Conservation (phyloP, 2,113 vertebrate species). For the Macquaria australasica region DNA sequence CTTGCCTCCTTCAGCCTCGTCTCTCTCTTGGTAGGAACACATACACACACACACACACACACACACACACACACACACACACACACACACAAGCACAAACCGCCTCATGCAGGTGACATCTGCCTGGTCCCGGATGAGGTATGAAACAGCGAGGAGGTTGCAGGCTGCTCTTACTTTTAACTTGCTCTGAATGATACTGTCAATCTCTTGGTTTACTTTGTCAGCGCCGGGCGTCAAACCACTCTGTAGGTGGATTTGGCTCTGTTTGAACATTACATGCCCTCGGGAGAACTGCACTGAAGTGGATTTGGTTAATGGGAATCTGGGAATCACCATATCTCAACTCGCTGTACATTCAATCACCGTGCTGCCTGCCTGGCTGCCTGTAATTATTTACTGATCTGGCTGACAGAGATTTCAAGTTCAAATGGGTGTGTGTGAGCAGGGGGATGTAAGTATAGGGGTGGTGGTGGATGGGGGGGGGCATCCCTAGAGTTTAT, state of each 20-base stretch:
- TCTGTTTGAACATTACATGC: constrained; percentile 71
- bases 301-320: constrained; percentile 79
- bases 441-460: constrained; percentile 10
- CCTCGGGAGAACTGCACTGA: constrained; percentile 59
- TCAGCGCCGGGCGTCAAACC: constrained; percentile 24
- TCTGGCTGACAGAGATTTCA: constrained; percentile 66
- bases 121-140: constrained; percentile 29
- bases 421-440: constrained; percentile 54
- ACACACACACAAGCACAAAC: background rate
- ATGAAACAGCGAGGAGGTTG: background rate
- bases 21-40: background rate
- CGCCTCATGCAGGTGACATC: constrained; percentile 19
- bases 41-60: background rate
- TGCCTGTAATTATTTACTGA: constrained; percentile 81
- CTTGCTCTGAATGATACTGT: constrained; percentile 47
- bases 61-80: background rate
- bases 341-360: constrained; percentile 73
- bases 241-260: constrained; percentile 63
- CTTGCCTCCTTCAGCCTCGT: constrained; percentile 1
- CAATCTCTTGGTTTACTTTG: constrained; percentile 51
- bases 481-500: constrained; percentile 46
- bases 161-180: constrained; percentile 27
- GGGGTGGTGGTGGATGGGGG: background rate
- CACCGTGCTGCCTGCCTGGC: constrained; percentile 64
- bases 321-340: constrained; percentile 77